Evolutionary conservation across 2,113 vertebrate genomes (phyloP).

Genomic region (Odocoileus virginianus): DNA sequence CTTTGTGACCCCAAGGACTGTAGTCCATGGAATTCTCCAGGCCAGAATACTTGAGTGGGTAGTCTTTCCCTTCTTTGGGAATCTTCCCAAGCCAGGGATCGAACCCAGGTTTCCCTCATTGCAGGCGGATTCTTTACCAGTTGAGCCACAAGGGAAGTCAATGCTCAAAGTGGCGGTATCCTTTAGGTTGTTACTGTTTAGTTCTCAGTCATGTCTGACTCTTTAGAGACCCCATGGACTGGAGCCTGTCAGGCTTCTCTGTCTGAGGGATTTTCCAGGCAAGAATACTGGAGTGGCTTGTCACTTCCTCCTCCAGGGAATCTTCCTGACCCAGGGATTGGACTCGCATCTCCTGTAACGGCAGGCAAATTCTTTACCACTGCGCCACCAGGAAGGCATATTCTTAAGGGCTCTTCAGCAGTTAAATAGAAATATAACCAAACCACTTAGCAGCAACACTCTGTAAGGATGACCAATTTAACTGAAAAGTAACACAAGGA

Average conservation of each 20-base stretch:
- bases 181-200: background rate
- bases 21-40: background rate
- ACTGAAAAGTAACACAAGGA: background rate
- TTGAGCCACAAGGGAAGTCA: background rate
- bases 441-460: background rate
- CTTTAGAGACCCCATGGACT: background rate
- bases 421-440: background rate
- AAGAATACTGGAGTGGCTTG: background rate
- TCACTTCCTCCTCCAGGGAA: background rate
- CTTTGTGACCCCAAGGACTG: background rate
- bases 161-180: background rate
- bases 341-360: background rate
- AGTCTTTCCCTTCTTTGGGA: rapidly evolving
- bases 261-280: background rate
- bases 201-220: background rate
- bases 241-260: background rate
- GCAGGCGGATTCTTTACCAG: background rate
- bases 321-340: background rate
- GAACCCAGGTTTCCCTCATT: background rate
- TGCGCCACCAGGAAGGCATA: background rate
- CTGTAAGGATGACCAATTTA: background rate
- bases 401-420: background rate
- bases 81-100: background rate
- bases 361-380: background rate
- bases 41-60: background rate